Conservation (phyloP, 2,113 vertebrate species). For the Platichthys stellatus region DNA sequence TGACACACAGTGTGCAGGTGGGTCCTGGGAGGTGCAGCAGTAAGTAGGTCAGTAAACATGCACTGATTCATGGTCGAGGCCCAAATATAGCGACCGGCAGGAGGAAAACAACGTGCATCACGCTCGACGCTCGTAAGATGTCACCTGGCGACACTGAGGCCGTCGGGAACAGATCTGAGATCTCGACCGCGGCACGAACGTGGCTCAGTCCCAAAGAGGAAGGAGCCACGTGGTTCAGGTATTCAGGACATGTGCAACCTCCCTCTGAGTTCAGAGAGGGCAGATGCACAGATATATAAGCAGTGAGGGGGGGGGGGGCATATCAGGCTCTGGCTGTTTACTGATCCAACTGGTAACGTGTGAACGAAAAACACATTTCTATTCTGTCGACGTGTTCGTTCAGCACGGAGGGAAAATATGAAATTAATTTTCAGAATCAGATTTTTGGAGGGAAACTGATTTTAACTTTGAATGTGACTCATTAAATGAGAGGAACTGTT, state of each 20-base stretch:
- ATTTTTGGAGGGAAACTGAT: no score
- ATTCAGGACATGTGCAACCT: slow-evolving; percentile 5
- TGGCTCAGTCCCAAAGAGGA: neutral
- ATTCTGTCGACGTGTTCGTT: no score
- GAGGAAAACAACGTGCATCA: neutral
- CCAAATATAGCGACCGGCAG: neutral
- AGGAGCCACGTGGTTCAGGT: neutral
- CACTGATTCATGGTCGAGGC: neutral
- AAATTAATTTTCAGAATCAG: no score
- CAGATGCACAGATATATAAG: neutral
- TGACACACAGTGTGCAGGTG: neutral
- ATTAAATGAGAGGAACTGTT: neutral
- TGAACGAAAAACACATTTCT: no score
- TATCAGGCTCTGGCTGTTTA: neutral
- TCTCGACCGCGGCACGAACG: neutral
- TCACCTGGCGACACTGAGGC: slow-evolving; percentile 9
- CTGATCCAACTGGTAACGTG: neutral
- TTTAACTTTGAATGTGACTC: no score
- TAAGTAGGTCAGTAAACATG: neutral
- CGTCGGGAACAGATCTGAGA: slow-evolving; percentile 17
- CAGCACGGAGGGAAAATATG: neutral
- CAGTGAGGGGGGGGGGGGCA: neutral
- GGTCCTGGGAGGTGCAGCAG: neutral
- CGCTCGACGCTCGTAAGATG: neutral
- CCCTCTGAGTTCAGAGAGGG: neutral